Conservation (phyloP, 2,888 invertebrate genomes). For the Biston stratarius region DNA sequence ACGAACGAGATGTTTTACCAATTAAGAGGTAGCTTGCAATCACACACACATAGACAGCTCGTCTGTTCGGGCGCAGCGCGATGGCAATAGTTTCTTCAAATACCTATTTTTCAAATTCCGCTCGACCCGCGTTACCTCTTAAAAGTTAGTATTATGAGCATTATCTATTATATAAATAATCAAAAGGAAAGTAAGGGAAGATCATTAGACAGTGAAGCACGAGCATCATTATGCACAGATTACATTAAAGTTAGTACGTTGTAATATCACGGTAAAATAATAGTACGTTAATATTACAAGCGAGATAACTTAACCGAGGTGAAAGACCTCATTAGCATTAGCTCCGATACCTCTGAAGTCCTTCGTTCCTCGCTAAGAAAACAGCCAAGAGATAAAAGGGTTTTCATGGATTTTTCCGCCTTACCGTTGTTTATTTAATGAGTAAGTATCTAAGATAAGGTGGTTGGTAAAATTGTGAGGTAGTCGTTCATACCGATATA, state of each 20-base stretch:
- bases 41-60: no score
- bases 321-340: conserved; percentile 24
- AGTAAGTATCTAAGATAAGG: neutral
- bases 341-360: conserved; percentile 10
- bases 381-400: conserved; percentile 19
- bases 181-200: neutral
- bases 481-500: no score
- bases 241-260: neutral
- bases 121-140: no score
- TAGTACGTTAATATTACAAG: conserved; percentile 5
- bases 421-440: conserved; percentile 11
- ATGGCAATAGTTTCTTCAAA: no score
- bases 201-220: neutral
- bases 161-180: no score
- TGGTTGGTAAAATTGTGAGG: neutral
- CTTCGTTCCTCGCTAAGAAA: conserved; percentile 19
- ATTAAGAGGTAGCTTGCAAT: no score
- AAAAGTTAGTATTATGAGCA: no score
- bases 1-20: no score
- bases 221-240: neutral
- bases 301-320: conserved; percentile 21
- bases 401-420: conserved; percentile 1
- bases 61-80: no score
- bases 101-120: no score
- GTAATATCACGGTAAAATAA: neutral